These are phyloP conservation scores for Trissolcus basalis DNA, from an alignment of 1,140 invertebrate genomes.

Conservation along the genomic window DNA sequence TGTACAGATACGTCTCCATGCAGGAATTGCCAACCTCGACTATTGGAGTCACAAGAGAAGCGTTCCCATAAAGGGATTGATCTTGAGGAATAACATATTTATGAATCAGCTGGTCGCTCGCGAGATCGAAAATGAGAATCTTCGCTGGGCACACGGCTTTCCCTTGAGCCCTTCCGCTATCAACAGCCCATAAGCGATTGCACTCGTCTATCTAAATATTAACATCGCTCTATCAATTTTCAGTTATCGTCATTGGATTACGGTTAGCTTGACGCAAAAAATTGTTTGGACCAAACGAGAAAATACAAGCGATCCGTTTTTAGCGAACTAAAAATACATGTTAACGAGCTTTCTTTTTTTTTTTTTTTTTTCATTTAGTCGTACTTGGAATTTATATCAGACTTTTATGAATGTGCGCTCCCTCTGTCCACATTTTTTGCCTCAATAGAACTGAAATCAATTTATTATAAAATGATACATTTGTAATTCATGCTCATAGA, in stretches of 20 bases:
- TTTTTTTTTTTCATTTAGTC: too few relatives aligned
- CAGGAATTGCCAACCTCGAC: constrained; percentile 72
- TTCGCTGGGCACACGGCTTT: constrained; percentile 75
- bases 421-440: too few relatives aligned
- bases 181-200: constrained; percentile 79
- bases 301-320: too few relatives aligned
- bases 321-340: too few relatives aligned
- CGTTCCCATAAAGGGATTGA: constrained; percentile 65
- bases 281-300: too few relatives aligned
- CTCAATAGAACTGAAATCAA: too few relatives aligned
- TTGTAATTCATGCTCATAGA: too few relatives aligned
- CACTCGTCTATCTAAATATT: constrained; percentile 77
- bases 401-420: too few relatives aligned
- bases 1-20: constrained; percentile 71
- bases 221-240: constrained; percentile 37
- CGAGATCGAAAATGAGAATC: constrained; percentile 78
- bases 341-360: too few relatives aligned
- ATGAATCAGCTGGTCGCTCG: constrained; percentile 75
- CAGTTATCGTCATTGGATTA: constrained; percentile 24
- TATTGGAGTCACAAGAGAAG: constrained; percentile 71
- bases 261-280: constrained; percentile 6
- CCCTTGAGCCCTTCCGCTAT: constrained; percentile 74
- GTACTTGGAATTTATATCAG: too few relatives aligned
- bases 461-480: too few relatives aligned
- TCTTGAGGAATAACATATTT: constrained; percentile 72